Conservation (phyloP, 35 echinoderm and acorn worm species). For the Holothuria glaberrima region DNA sequence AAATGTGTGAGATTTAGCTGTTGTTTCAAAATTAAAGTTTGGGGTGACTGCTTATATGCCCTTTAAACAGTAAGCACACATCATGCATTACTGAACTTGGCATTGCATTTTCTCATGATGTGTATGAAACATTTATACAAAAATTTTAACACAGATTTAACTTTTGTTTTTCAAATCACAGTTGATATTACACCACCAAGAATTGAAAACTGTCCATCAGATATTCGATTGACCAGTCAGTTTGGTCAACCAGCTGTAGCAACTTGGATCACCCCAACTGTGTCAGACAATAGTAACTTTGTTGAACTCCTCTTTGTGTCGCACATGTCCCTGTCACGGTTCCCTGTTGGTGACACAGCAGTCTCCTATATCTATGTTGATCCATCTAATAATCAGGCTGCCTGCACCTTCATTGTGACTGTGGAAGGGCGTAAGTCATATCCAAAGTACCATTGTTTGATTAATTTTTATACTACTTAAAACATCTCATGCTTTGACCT, state of each 20-base stretch:
- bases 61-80: no score
- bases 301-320: constrained; percentile 14
- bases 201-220: constrained; percentile 63
- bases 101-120: no score
- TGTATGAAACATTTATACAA: no score
- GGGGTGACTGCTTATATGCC: no score
- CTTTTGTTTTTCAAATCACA: background rate
- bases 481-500: no score
- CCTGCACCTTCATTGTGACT: constrained; percentile 73
- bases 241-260: background rate
- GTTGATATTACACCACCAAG: constrained; percentile 58
- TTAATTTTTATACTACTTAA: no score
- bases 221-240: constrained; percentile 35
- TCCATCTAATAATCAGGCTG: constrained; percentile 65
- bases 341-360: constrained; percentile 67
- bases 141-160: no score
- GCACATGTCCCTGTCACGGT: constrained; percentile 44
- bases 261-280: constrained; percentile 63
- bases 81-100: no score
- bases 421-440: constrained; percentile 54
- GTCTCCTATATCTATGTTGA: constrained; percentile 74
- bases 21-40: no score
- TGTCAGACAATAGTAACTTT: constrained; percentile 67
- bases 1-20: no score
- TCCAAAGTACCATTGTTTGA: no score